Percentiles rank a stretch among this genome's conserved stretches.
These are phyloP conservation scores for Drosophila borborema DNA, from an alignment of 2,888 invertebrate genomes.

Conservation along the genomic window DNA sequence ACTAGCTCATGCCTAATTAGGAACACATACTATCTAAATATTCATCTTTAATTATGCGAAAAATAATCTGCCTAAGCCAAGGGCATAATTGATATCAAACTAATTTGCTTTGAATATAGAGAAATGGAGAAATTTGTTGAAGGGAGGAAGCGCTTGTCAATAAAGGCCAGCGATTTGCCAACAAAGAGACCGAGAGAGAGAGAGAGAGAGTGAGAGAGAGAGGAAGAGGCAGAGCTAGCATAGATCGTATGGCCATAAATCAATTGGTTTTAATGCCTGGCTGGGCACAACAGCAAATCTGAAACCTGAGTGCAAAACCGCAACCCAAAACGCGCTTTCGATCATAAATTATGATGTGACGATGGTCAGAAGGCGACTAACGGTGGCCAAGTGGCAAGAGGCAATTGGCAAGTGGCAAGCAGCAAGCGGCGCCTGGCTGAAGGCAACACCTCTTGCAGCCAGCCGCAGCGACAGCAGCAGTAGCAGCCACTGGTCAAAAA, in stretches of 20 bases:
- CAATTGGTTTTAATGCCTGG: conserved; percentile 75
- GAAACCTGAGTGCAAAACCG: conserved; percentile 57
- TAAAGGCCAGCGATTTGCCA: not conserved
- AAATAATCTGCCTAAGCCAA: not conserved
- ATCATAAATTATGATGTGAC: conserved; percentile 74
- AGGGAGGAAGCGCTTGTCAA: not conserved
- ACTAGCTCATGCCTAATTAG: not conserved
- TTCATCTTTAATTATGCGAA: not conserved
- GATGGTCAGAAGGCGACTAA: conserved; percentile 39
- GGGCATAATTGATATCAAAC: not conserved
- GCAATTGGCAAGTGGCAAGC: conserved; percentile 32
- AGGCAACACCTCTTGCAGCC: conserved; percentile 33
- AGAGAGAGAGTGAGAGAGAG: not conserved
- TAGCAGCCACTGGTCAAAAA: conserved; percentile 70
- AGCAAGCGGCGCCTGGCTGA: conserved; percentile 37
- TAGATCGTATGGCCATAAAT: conserved; percentile 61
- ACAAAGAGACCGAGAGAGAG: not conserved
- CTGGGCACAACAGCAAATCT: conserved; percentile 57
- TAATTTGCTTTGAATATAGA: conserved; percentile 1
- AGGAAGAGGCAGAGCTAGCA: not conserved
- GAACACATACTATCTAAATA: not conserved
- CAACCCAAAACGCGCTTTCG: conserved; percentile 77
- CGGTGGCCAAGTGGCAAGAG: conserved; percentile 17
- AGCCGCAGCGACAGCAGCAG: conserved; percentile 2
- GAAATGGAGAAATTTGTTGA: not conserved